Evolutionary conservation across 2,888 invertebrate genomes (phyloP), one percentile per base, ranked within the genome.

Genomic region (Ormyrus rosae): DNA sequence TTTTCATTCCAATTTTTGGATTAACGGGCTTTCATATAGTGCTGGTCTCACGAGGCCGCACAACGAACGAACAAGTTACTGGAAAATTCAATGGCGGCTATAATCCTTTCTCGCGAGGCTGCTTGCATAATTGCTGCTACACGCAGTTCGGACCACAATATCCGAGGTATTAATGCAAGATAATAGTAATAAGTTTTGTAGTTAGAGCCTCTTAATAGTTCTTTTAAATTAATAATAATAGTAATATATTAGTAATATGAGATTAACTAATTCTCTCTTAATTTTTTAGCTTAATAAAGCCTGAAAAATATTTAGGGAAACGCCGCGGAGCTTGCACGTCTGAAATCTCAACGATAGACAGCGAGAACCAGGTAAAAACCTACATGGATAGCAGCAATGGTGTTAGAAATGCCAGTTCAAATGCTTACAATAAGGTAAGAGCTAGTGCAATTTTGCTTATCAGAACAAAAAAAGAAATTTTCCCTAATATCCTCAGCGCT

Each of bases 1-100:
- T 99, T 87, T 95, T 98, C 88, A 96, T 99, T 90, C 99, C 99
- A 82, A 98, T 99, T 87, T 96, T 98, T 91, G 99, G 99, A 85
- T 93, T 99, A 89, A 99, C 99, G 82, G 97, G 97, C 82, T 99
- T 99, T 92, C 99, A 99, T 91, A 95, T 99, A 93, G 96, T 99
- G 87, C 93, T 99, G 85, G 98, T 99, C 75, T 96, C 98, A 50
- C 93, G 99, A 83, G 99, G 99, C 58, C 94, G 99, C 84, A 99
- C 99, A 78, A 99, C 99, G 84, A 99, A 99, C 92, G 99, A 99
- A 92, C 99, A 99, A 93, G 99, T 99, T 83, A 99, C 99, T 13
- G 99, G 99, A 79, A 99, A 99, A 93, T 99, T 99, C 93, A 97
- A 98, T 89, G 98, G 98, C 76, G 99, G 98, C 58, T 98, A 97